Base-by-base conservation (phyloP, 1,140 invertebrate species). In the Megalonaias nervosa region DNA sequence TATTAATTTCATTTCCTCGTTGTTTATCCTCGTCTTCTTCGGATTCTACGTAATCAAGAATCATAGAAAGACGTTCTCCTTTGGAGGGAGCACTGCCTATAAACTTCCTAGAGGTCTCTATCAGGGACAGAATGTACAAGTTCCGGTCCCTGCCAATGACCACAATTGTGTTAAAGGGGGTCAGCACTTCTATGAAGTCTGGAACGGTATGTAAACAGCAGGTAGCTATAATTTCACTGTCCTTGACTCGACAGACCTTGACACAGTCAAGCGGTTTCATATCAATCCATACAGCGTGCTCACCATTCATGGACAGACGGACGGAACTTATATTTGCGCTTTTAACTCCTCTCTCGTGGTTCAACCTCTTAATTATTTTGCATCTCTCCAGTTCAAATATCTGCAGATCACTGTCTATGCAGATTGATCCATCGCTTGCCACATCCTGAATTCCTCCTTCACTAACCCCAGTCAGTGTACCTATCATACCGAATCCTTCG, bases 361-460 rank as follows among this genome's bases (percentile, higher is more conserved):
- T 55, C 17, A 78, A 31, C 26, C 66, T 57, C 48, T 78, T 78
- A 16, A 78, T 59, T 61, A 57, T 67, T 69, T 78, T 78, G 65
- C 76, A 78, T 23, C 76, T 26, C 23, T 78, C 64, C 13, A 78
- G 71, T 66, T 78, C 76, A 31, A 73, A 78, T 21, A 78, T 71
- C 76, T 78, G 70, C 17, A 78, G 55, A 12, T 78, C 70, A 16
- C 71, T 26, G 48, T 78, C 76, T 19, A 78, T 72, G 31, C 76
- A 78, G 6, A 78, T 73, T n/a, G 76, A 73, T 13, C 76, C 76
- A 67, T 78, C 76, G 31, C 74, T 61, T 16, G 76, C 71, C 21
- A 78, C 67, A 61, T 78, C 76, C 56, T 65, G 67, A 19, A 78
- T 74, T 5, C 76, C 76, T 5, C 58, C 67, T 31, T 38, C 12